These are phyloP conservation scores for Cetonia aurata DNA, from an alignment of 2,888 invertebrate species.

Conservation along the genomic window DNA sequence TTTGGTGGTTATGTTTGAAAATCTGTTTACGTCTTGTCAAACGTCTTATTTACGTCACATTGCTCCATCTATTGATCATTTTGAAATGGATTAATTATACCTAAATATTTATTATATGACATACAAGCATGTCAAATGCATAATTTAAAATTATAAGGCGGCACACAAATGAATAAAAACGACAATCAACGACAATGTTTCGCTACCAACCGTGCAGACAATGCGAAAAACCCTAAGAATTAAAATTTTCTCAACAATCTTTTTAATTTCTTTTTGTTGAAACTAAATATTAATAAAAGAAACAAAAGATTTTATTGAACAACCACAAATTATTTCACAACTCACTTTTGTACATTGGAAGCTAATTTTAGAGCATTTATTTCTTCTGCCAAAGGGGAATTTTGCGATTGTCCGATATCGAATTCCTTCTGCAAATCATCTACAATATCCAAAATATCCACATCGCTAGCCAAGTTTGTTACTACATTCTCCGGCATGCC, in stretches of 20 bases:
- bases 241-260: neutral
- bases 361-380: conserved; percentile 9
- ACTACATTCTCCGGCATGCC: neutral
- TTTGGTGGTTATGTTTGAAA: no score
- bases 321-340: conserved; percentile 14
- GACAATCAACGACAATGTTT: no score
- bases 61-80: no score
- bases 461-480: neutral
- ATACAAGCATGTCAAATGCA: no score
- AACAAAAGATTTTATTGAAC: conserved; percentile 18
- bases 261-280: neutral
- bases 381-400: conserved; percentile 12
- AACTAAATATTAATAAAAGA: neutral
- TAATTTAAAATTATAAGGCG: no score
- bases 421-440: conserved; percentile 30
- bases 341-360: conserved; percentile 1
- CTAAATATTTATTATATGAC: no score
- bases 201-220: no score
- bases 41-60: no score
- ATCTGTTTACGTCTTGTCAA: no score
- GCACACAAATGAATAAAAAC: no score
- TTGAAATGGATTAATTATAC: no score
- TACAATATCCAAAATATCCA: conserved; percentile 29
- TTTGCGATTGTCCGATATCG: neutral
- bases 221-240: no score